Percentiles rank a stretch among this genome's conserved stretches.
Evolutionary conservation across 2,113 vertebrate genomes (phyloP).

Genomic region (Polypterus bichir): DNA sequence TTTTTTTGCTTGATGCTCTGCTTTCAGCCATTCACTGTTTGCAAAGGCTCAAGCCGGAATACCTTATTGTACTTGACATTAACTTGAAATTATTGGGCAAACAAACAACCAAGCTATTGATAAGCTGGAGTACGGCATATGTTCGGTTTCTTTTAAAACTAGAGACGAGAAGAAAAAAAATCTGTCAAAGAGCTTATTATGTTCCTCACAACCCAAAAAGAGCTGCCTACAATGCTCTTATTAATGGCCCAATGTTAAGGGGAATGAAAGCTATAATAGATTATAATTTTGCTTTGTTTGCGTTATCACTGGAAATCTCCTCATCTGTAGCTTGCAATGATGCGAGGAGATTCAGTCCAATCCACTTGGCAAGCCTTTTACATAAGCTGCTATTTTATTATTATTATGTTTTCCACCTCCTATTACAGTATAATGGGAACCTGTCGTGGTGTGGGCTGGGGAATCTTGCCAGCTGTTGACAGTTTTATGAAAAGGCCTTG

Average conservation of each 20-base stretch:
- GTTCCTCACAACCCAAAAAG: slow-evolving; percentile 37
- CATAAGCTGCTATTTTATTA: slow-evolving; percentile 47
- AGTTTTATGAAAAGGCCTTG: background rate
- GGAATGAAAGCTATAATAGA: slow-evolving; percentile 43
- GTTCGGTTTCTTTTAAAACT: slow-evolving; percentile 33
- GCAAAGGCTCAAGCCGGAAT: slow-evolving; percentile 37
- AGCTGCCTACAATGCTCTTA: slow-evolving; percentile 45
- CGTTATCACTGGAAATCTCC: slow-evolving; percentile 34
- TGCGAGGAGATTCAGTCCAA: background rate
- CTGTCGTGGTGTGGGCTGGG: slow-evolving; percentile 7
- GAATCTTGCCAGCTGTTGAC: background rate
- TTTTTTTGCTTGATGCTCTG: slow-evolving; percentile 24
- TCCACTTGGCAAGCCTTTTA: slow-evolving; percentile 17
- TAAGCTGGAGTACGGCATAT: slow-evolving; percentile 40
- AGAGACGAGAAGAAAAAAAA: slow-evolving; percentile 25
- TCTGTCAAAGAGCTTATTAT: slow-evolving; percentile 62
- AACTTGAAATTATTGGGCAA: slow-evolving; percentile 45
- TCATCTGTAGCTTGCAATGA: slow-evolving; percentile 3
- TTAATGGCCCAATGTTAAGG: slow-evolving; percentile 55
- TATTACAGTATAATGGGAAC: slow-evolving; percentile 31
- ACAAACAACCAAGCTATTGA: slow-evolving; percentile 54
- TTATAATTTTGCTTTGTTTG: slow-evolving; percentile 56
- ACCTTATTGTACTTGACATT: slow-evolving; percentile 41
- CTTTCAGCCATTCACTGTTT: slow-evolving; percentile 51
- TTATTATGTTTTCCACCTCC: slow-evolving; percentile 27